These are phyloP conservation scores for Carcharodon carcharias DNA, from an alignment of 2,797 vertebrate species.

Conservation along the genomic window DNA sequence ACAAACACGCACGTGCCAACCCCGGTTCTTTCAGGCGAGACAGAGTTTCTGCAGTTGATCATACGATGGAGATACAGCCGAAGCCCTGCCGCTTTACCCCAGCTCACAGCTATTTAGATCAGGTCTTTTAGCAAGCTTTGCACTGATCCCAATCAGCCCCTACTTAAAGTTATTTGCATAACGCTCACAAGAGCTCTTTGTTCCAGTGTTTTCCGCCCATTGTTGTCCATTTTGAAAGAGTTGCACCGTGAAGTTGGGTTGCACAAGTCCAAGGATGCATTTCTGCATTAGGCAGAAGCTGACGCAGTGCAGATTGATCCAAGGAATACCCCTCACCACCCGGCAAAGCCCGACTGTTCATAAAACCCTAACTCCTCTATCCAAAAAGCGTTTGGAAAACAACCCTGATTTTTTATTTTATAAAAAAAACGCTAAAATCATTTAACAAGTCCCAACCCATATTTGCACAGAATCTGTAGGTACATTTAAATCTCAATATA, in stretches of 20 bases:
- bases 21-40: too few species aligned
- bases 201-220: not conserved
- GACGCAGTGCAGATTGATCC: too few species aligned
- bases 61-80: too few species aligned
- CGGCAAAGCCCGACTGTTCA: not conserved
- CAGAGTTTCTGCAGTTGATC: too few species aligned
- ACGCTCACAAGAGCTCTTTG: too few species aligned
- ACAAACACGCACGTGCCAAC: too few species aligned
- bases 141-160: too few species aligned
- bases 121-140: too few species aligned
- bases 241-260: not conserved
- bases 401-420: not conserved
- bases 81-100: too few species aligned
- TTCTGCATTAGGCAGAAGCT: not conserved
- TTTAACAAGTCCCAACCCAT: not conserved
- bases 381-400: not conserved
- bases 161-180: too few species aligned
- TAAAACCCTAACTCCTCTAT: not conserved
- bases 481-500: slow-evolving; percentile 20
- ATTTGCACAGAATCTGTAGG: not conserved
- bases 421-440: not conserved
- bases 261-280: not conserved
- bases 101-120: too few species aligned
- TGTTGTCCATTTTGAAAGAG: not conserved
- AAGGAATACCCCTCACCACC: too few species aligned